A percentile compares a stretch with the other conserved stretches of the same genome.
These are phyloP conservation scores for Meandrusa payeni DNA, from an alignment of 2,888 invertebrate genomes.

Conservation along the genomic window DNA sequence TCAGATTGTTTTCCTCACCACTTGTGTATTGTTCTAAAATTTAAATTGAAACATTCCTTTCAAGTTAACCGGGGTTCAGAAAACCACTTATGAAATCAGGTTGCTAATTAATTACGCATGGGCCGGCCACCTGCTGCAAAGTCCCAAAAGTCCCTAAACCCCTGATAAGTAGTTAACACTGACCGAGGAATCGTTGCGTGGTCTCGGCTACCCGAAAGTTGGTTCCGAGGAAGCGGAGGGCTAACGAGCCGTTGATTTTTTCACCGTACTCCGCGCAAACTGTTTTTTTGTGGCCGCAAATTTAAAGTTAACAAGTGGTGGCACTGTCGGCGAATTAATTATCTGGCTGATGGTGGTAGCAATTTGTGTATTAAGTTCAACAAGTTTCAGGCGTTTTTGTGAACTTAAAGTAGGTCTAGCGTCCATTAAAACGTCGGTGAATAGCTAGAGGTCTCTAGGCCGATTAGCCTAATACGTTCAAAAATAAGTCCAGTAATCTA, in stretches of 20 bases:
- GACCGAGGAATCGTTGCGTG: background rate
- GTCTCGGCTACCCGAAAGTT: slow-evolving; percentile 20
- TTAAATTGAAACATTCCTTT: background rate
- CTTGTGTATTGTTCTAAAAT: background rate
- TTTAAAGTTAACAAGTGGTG: slow-evolving; percentile 30
- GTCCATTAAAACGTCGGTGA: too few relatives aligned
- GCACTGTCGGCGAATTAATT: slow-evolving; percentile 14
- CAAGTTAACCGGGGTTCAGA: background rate
- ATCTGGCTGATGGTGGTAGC: slow-evolving; percentile 13
- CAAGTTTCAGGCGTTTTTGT: background rate
- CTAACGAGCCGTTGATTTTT: slow-evolving; percentile 35
- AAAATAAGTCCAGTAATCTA: too few relatives aligned
- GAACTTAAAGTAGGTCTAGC: too few relatives aligned
- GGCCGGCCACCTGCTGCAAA: background rate
- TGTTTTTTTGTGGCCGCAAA: slow-evolving; percentile 32
- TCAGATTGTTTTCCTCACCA: background rate
- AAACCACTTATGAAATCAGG: slow-evolving; percentile 4
- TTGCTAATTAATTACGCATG: slow-evolving; percentile 18
- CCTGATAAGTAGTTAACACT: slow-evolving; percentile 19
- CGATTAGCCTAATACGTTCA: too few relatives aligned
- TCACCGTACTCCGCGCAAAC: slow-evolving; percentile 16
- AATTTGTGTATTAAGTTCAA: slow-evolving; percentile 2
- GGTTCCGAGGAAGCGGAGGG: slow-evolving; percentile 23
- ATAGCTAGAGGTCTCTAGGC: too few relatives aligned
- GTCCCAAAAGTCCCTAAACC: slow-evolving; percentile 8